Base-by-base conservation (phyloP, 2,113 vertebrate genomes). In the Hylia prasina region DNA sequence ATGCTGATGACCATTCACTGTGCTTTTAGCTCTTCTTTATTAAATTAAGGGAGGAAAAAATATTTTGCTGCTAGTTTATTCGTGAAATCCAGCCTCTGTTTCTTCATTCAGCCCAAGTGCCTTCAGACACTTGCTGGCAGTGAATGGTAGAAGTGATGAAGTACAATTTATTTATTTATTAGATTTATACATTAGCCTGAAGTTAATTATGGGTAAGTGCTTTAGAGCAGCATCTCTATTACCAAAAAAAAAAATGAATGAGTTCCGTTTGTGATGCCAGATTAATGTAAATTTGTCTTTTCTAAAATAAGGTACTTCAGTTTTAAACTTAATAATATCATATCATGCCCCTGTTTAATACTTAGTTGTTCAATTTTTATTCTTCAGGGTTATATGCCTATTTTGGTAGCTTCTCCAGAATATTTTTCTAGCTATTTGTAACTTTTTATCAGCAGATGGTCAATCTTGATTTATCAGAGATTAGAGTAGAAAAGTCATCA, bases 111-210 rank as follows among this genome's bases (percentile, higher is more conserved):
- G n/a, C 40, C 14, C n/a, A 56, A 70, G 18, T 33, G 16, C 65
- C 44, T 87, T 57, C 1, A 1, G 45, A n/a, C 0, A 1, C 40
- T 47, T 90, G 35, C 11, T 92, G 63, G n/a, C 45, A 80, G 20
- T 0, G 0, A 61, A 35, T 69, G 39, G 15, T 66, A 30, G 37
- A 65, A 70, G 24, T 8, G 58, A 19, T 2, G 31, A 56, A 60
- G 28, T n/a, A 24, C 6, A 16, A n/a, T 42, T 40, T 71, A 31
- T 37, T 42, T 40, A 7, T 64, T 80, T 37, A 37, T 66, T 64
- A n/a, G 23, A 45, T 53, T 30, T 47, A 13, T 47, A 7, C 9
- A 11, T 76, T 60, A 35, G 75, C 39, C 30, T 94, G 19, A 21
- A 14, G 25, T 35, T 61, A 37, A 27, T 57, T 61, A 28, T 47